Conservation (phyloP, 2,113 vertebrate species). For the Myiozetetes cayanensis region DNA sequence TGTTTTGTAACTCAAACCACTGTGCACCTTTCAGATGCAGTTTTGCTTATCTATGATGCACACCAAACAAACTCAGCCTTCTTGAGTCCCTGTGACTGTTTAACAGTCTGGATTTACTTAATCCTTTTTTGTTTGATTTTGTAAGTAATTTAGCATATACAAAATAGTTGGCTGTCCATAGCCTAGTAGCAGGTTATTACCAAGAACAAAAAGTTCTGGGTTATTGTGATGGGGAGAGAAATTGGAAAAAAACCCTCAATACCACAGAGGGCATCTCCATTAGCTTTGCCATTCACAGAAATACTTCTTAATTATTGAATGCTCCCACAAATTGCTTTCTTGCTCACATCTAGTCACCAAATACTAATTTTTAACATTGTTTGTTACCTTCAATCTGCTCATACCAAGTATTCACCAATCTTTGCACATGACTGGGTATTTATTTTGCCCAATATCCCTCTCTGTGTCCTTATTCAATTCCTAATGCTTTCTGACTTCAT, state of each 20-base stretch:
- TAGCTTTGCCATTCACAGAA: neutral
- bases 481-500: slow-evolving; percentile 19
- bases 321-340: neutral
- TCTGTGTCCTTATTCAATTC: neutral
- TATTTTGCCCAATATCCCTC: neutral
- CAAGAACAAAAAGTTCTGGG: neutral
- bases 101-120: neutral
- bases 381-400: neutral
- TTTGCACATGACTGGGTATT: neutral
- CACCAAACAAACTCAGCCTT: neutral
- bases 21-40: neutral
- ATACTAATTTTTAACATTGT: neutral
- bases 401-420: neutral
- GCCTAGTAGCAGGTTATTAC: neutral
- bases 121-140: neutral
- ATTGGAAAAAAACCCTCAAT: neutral
- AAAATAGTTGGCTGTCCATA: neutral
- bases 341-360: neutral
- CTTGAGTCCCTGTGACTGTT: neutral
- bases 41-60: neutral
- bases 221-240: neutral
- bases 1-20: neutral
- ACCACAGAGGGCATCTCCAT: neutral
- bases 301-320: neutral
- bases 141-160: neutral